Conservation (phyloP, 37 sponge, comb jelly and placozoan genomes). For the Agelas oroides region DNA sequence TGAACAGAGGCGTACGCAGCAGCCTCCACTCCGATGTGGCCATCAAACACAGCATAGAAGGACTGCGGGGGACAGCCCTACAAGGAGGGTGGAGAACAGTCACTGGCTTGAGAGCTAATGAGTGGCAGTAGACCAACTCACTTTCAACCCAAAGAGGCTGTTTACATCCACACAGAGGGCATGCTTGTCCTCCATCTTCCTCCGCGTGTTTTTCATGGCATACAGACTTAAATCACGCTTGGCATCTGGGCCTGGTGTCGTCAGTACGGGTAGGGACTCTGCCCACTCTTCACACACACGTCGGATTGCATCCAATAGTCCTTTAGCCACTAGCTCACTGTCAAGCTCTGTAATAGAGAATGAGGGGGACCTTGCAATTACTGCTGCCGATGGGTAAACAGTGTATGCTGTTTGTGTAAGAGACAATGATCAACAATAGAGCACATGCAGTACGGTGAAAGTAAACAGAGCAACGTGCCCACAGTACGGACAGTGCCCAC, state of each 20-base stretch:
- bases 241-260: not conserved
- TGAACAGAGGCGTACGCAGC: conserved; percentile 82
- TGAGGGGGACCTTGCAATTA: not conserved
- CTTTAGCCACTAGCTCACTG: conserved; percentile 8
- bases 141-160: conserved; percentile 80
- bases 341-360: conserved; percentile 39
- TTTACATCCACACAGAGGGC: conserved; percentile 84
- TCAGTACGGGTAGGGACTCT: conserved; percentile 40
- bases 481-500: no score
- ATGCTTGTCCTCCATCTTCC: conserved; percentile 99
- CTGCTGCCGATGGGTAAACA: not conserved
- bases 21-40: conserved; percentile 94
- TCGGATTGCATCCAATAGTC: conserved; percentile 39
- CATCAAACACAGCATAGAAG: conserved; percentile 93
- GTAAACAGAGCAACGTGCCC: no score
- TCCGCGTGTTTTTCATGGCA: conserved; percentile 84
- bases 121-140: conserved; percentile 16
- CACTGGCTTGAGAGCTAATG: not conserved
- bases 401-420: no score
- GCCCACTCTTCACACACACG: conserved; percentile 71
- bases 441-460: no score
- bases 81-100: not conserved
- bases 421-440: no score
- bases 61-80: conserved; percentile 67
- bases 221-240: conserved; percentile 44